Evolutionary conservation across 2,113 vertebrate genomes (phyloP), one percentile per base, ranked within the genome.

Genomic region (Tretioscincus oriximinensis): DNA sequence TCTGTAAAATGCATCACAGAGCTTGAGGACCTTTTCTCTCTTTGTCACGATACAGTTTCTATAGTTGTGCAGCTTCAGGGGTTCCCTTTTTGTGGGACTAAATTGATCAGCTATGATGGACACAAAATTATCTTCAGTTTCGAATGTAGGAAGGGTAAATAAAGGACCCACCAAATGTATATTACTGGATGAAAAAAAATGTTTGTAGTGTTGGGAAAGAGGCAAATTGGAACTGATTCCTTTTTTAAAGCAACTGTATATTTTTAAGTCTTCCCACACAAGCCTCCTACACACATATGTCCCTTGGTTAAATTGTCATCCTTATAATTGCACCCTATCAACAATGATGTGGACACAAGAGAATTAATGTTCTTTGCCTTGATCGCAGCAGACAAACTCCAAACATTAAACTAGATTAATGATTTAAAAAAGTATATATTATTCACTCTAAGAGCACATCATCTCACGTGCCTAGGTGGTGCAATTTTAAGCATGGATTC

Each of bases 211-310:
- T 41, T 49, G 35, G 67, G 49, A 18, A 24, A 47, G 71, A 54
- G 54, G 31, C 35, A 64, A 80, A 41, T 41, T 75, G n/a, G 35
- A 35, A 76, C n/a, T 69, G 65, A 76, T 21, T 76, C 73, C 68
- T 14, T 22, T 41, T 69, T 76, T 76, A 47, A 29, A 67, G 72
- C 49, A 24, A 16, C 69, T 47, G 10, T 61, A 29, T 75, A 54
- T 60, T n/a, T 69, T 61, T 49, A 78, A 78, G 29, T 31, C 80
- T 75, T 82, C 80, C 80, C 35, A 82, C 73, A 61, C 66, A 76
- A 63, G 65, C 65, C 76, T 61, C 80, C 80, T 14, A 82, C 80
- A 63, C 14, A 8, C 80, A 82, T 76, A 65, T 82, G 80, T 82
- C 80, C 66, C 35, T 76, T 82, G 66, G 73, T 76, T 69, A 76